Evolutionary conservation across 1,140 invertebrate species (phyloP), one percentile per base, ranked within the genome.

Genomic region (Hesperophylax magnus): DNA sequence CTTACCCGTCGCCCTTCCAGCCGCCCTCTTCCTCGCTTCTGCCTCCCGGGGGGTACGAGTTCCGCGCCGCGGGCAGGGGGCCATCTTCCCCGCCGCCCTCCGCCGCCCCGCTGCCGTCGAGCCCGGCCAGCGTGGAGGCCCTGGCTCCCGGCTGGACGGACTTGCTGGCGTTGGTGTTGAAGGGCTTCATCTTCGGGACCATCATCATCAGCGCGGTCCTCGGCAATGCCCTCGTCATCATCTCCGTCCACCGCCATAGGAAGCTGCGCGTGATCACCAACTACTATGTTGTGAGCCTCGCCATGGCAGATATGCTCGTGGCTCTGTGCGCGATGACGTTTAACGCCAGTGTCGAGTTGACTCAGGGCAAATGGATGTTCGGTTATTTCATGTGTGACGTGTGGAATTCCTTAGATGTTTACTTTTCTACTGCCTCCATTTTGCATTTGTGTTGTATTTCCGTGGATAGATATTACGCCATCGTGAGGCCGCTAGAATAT

Each of bases 271-370:
- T 97, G 74, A 96, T 97, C 81, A 98, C 97, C 52, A 99, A 98
- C 89, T 97, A 97, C 86, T 98, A 98, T 89, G 97, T 99, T 72
- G 97, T 98, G 31, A 97, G 96, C 47, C 89, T 98, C 22, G 96
- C 97, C 0, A 94, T 97, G 84, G 97, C 97, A 6, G 97, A 98
- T 87, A 94, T 97, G 87, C 89, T 98, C 22, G 97, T 99, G 9
- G 97, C 97, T 5, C 89, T 98, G 22, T 95, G 97, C 85, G 96
- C 96, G 34, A 97, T 97, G 97, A 97, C 96, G n/a, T 98, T 98
- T 89, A 98, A 98, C 89, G 96, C 97, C 22, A 96, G 94, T 85
- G 93, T 96, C 8, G 95, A 96, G 86, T 86, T 97, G 4, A 95
- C 94, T 27, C 93, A 93, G 47, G 90, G 93, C 52, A 89, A 88